Conservation (phyloP, 1,140 invertebrate species). For the Rhopalosiphum padi region DNA sequence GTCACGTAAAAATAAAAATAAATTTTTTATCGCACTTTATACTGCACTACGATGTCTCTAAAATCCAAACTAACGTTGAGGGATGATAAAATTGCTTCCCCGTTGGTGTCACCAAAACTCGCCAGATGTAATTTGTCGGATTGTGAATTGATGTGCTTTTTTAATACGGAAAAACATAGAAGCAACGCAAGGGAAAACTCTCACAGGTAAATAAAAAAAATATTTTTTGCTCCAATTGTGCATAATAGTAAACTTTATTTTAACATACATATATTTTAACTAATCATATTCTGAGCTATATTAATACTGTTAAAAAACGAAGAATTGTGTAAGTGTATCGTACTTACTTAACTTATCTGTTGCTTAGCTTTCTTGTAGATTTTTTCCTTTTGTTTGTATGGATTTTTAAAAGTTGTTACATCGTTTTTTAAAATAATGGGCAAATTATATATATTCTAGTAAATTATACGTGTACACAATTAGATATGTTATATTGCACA, state of each 20-base stretch:
- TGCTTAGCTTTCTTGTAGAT: not conserved
- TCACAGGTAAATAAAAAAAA: slow-evolving; percentile 44
- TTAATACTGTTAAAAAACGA: not conserved
- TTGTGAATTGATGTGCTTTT: slow-evolving; percentile 51
- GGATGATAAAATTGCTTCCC: not conserved
- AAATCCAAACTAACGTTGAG: not conserved
- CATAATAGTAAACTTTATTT: not conserved
- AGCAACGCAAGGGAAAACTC: slow-evolving; percentile 30
- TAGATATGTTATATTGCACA: not conserved
- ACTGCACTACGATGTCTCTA: slow-evolving; percentile 10
- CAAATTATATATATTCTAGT: not conserved
- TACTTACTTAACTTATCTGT: not conserved
- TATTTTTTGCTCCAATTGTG: not conserved
- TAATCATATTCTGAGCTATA: not conserved
- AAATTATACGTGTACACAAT: not conserved
- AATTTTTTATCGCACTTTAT: not conserved
- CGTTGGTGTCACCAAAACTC: not conserved
- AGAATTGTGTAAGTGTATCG: not conserved
- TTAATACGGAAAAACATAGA: slow-evolving; percentile 39
- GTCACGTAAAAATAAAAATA: not conserved
- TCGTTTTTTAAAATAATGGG: not conserved
- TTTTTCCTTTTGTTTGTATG: not conserved
- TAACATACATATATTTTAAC: not conserved
- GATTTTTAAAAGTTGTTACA: not conserved
- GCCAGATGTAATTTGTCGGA: slow-evolving; percentile 33